A percentile compares a stretch with the other conserved stretches of the same genome.
phyloP scores from a whole-genome alignment of 1,140 invertebrate genomes.

The Ephestia elutella region DNA sequence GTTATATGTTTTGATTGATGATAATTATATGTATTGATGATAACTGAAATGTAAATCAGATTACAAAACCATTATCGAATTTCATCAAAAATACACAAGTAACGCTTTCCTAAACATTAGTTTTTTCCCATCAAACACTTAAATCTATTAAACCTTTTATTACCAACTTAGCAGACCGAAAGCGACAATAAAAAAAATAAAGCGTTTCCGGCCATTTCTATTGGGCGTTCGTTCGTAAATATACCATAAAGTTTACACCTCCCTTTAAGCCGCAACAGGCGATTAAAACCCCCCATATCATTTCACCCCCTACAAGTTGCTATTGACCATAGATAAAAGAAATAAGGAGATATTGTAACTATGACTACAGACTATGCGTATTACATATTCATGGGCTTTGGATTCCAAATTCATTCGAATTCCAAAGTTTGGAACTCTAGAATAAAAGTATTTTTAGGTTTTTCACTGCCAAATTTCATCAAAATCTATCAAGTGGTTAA shows the following conservation, averaged over 20 bases:
- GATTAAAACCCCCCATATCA: conserved; percentile 7
- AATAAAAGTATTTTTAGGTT: too few species aligned
- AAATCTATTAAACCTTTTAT: background rate
- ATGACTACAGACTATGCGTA: too few species aligned
- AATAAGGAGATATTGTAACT: background rate
- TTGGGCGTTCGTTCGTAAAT: conserved; percentile 1
- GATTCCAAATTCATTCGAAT: too few species aligned
- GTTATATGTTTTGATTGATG: too few species aligned
- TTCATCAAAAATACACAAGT: background rate
- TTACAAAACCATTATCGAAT: background rate
- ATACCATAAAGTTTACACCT: conserved; percentile 3
- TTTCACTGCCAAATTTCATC: too few species aligned
- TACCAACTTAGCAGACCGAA: background rate
- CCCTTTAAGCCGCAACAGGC: conserved; percentile 9
- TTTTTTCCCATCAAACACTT: background rate
- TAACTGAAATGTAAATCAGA: background rate
- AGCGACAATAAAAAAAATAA: background rate
- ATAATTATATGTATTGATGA: too few species aligned
- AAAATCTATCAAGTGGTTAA: too few species aligned
- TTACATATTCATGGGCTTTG: too few species aligned
- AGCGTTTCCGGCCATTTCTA: background rate
- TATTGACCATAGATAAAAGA: background rate
- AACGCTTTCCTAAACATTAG: background rate
- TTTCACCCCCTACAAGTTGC: conserved; percentile 6
- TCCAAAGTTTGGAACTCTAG: too few species aligned